Percentiles rank a stretch among this genome's conserved stretches.
phyloP scores from a whole-genome alignment of 2,888 invertebrate species.

The Eupsilia transversa region DNA sequence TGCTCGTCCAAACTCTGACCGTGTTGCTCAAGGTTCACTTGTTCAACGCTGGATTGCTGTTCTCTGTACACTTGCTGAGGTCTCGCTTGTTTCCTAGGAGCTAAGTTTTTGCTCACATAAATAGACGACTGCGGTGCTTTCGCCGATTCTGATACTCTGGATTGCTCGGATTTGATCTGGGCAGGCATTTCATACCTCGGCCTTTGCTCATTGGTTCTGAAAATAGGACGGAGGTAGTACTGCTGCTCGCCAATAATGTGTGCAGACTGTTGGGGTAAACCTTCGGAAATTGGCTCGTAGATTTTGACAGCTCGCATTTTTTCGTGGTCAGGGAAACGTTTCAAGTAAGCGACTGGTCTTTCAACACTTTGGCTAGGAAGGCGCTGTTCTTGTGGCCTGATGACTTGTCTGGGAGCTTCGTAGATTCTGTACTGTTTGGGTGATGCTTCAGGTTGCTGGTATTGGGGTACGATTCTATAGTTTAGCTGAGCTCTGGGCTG shows the following conservation, averaged over 20 bases:
- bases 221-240: slow-evolving; percentile 83
- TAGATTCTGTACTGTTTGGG: slow-evolving; percentile 85
- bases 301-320: slow-evolving; percentile 83
- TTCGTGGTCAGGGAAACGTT: slow-evolving; percentile 84
- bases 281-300: slow-evolving; percentile 80
- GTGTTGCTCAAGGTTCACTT: slow-evolving; percentile 77
- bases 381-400: slow-evolving; percentile 81
- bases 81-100: slow-evolving; percentile 79
- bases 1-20: slow-evolving; percentile 83
- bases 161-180: slow-evolving; percentile 75
- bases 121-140: slow-evolving; percentile 86
- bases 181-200: slow-evolving; percentile 79
- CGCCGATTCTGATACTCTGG: slow-evolving; percentile 75
- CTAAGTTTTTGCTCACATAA: slow-evolving; percentile 85
- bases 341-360: slow-evolving; percentile 85
- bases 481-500: slow-evolving; percentile 74
- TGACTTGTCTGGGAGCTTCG: slow-evolving; percentile 80
- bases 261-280: slow-evolving; percentile 75
- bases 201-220: slow-evolving; percentile 82
- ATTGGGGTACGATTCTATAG: slow-evolving; percentile 82
- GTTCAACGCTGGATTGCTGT: slow-evolving; percentile 70
- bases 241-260: slow-evolving; percentile 83
- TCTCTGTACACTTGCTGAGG: slow-evolving; percentile 75
- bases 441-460: slow-evolving; percentile 82
- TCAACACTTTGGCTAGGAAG: slow-evolving; percentile 78